Evolutionary conservation across 1,140 invertebrate species (phyloP), one percentile per base, ranked within the genome.

Genomic region (Cydia fagiglandana): DNA sequence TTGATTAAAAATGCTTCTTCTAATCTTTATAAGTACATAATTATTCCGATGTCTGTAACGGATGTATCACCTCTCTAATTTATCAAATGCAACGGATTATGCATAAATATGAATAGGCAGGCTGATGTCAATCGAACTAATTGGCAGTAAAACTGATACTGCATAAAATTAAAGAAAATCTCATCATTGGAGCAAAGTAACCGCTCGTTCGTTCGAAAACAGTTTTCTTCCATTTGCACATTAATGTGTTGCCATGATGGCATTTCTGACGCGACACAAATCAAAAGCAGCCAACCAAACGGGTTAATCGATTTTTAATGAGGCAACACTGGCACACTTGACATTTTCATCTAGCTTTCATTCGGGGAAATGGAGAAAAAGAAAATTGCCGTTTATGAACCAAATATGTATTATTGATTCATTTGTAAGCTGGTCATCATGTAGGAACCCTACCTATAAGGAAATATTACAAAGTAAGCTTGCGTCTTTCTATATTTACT

Each of bases 301-400:
- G 34, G 64, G 64, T 68, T 68, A 38, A 68, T 68, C 24, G 30
- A 68, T 68, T 68, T 68, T 68, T 68, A 68, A 68, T 68, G 15
- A 68, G 64, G 64, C 30, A 68, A 68, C 30, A 68, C 15, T 34
- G 15, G 5, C 64, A 68, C 64, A 34, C 24, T 28, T 10, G 38
- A 10, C 64, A 66, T 66, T 66, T 66, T 66, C 64, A 66, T 68
- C n/a, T 38, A 68, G 28, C 64, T 68, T 68, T 68, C 64, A 17
- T 38, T 68, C 64, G 28, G 28, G 34, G 64, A 68, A 68, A 30
- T 38, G 64, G 64, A 68, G 64, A 68, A 68, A 68, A 68, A 20
- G 64, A 68, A 68, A 68, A 68, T 38, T 34, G 12, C 64, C 61
- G 28, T 68, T 68, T 68, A 68, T 34, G 64, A 34, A 34, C 30